phyloP scores from a whole-genome alignment of 2,888 invertebrate genomes.

The Latheticus oryzae region DNA sequence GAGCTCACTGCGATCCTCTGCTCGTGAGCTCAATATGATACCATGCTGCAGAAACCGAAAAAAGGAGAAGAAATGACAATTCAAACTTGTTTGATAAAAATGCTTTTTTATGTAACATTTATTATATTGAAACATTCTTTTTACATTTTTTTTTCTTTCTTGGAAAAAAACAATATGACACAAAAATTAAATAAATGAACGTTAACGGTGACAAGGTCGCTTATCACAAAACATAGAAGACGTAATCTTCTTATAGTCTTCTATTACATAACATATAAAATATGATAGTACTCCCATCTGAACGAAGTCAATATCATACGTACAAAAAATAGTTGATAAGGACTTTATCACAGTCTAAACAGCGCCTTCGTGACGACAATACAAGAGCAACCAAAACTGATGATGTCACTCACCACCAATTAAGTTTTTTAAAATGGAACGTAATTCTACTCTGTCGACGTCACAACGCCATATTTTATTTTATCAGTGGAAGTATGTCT shows the following conservation, averaged over 20 bases:
- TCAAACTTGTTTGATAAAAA: no score
- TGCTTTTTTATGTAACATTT: conserved; percentile 44
- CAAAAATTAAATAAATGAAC: conserved; percentile 51
- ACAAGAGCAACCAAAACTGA: conserved; percentile 45
- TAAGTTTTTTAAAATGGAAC: no score
- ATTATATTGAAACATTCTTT: conserved; percentile 47
- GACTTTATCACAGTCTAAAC: conserved; percentile 68
- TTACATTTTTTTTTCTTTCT: conserved; percentile 46
- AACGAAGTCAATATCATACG: conserved; percentile 71
- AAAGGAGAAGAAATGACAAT: no score
- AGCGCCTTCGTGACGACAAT: conserved; percentile 59
- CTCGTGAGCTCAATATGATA: no score
- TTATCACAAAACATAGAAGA: conserved; percentile 60
- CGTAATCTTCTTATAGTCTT: conserved; percentile 34
- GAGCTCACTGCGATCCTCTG: no score
- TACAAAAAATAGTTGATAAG: conserved; percentile 66
- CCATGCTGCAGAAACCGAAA: no score
- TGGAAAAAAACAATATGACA: conserved; percentile 55
- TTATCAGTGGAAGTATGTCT: conserved; percentile 62
- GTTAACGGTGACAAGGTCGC: conserved; percentile 65
- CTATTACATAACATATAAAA: conserved; percentile 48
- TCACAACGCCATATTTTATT: conserved; percentile 39
- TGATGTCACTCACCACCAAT: no score
- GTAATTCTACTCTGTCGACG: conserved; percentile 35
- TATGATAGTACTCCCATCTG: conserved; percentile 71